Conservation (phyloP, 2,888 invertebrate genomes). For the Bruchidius siliquastri region DNA sequence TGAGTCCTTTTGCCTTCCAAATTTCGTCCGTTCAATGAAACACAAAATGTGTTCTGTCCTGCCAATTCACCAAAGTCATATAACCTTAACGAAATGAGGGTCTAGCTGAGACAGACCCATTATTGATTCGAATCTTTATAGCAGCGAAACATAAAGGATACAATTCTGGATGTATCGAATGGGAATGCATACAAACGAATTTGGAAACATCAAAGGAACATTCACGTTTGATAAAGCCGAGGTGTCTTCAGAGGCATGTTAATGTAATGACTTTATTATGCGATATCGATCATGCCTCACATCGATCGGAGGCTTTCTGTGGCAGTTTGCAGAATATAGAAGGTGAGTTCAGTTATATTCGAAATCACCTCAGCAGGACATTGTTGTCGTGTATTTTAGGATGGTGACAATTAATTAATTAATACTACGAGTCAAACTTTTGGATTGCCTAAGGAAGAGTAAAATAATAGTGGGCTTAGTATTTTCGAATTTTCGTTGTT, state of each 20-base stretch:
- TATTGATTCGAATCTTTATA: background rate
- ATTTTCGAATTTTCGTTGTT: too few species aligned
- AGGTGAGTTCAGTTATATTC: too few species aligned
- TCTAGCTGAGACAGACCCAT: background rate
- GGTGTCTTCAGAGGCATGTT: conserved; percentile 18
- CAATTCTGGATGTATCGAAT: background rate
- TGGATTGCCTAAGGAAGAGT: too few species aligned
- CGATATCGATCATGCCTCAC: conserved; percentile 19
- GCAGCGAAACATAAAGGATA: background rate
- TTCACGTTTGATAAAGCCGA: background rate
- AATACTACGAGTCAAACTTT: too few species aligned
- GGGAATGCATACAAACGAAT: background rate
- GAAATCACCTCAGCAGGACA: too few species aligned
- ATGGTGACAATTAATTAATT: too few species aligned
- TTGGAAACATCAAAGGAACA: background rate
- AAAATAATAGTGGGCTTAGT: too few species aligned
- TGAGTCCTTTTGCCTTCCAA: too few species aligned
- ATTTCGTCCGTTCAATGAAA: too few species aligned
- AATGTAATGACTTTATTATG: conserved; percentile 25
- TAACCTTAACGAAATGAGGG: background rate
- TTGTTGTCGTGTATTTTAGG: too few species aligned
- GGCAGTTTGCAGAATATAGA: background rate
- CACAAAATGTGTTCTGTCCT: too few species aligned
- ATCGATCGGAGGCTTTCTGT: background rate
- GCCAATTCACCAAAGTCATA: too few species aligned